phyloP scores from a whole-genome alignment of 2,113 vertebrate species.

The Cettia cetti region DNA sequence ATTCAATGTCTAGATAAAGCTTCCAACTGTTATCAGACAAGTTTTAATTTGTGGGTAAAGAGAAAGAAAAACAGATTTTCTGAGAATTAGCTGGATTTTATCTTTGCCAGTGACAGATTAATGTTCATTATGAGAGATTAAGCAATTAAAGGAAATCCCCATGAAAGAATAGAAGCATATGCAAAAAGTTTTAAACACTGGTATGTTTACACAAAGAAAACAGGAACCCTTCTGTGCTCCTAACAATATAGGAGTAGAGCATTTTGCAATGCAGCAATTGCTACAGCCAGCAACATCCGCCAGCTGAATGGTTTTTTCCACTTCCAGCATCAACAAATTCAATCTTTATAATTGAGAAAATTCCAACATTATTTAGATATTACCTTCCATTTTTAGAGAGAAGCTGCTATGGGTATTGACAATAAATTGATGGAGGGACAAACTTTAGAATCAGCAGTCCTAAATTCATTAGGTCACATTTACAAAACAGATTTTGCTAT shows the following conservation, averaged over 20 bases:
- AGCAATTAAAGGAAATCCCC: not conserved
- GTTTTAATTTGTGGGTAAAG: not conserved
- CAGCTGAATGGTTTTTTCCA: not conserved
- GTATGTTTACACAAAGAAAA: not conserved
- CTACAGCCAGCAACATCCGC: not conserved
- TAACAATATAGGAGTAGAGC: not conserved
- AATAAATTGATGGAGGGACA: not conserved
- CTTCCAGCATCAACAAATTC: not conserved
- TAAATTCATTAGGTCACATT: not conserved
- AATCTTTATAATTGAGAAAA: not conserved
- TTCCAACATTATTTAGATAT: not conserved
- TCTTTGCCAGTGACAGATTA: constrained; percentile 21
- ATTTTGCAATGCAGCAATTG: not conserved
- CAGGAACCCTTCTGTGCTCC: not conserved
- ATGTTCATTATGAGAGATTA: constrained; percentile 28
- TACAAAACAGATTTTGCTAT: not conserved
- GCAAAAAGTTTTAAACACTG: not conserved
- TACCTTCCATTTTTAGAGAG: not conserved
- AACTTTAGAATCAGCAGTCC: not conserved
- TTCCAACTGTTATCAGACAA: not conserved
- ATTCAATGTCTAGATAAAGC: not conserved
- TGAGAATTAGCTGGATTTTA: constrained; percentile 16
- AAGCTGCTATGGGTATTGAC: not conserved
- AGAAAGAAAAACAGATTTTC: constrained; percentile 1
- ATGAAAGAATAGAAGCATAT: not conserved